phyloP scores from a whole-genome alignment of 2,113 vertebrate genomes.

The Leptobrachium ailaonicum region DNA sequence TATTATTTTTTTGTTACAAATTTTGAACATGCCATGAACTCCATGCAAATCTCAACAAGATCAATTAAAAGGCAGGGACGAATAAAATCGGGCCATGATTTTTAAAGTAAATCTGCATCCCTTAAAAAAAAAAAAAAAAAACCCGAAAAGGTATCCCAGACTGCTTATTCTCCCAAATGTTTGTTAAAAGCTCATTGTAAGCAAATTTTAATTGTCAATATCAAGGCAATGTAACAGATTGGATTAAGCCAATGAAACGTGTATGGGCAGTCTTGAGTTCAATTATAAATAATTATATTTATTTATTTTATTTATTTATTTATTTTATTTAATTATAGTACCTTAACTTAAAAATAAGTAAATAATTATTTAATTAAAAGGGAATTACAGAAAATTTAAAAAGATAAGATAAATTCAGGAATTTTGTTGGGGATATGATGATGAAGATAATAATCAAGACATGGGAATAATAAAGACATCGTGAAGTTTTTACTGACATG shows the following conservation, averaged over 20 bases:
- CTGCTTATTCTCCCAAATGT: neutral
- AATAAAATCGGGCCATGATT: neutral
- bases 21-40: slow-evolving; percentile 39
- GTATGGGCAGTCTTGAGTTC: too few relatives aligned
- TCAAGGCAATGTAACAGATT: slow-evolving; percentile 6
- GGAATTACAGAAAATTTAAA: too few relatives aligned
- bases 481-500: neutral
- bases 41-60: slow-evolving; percentile 35
- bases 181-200: neutral
- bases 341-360: too few relatives aligned
- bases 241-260: too few relatives aligned
- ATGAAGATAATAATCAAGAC: too few relatives aligned
- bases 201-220: slow-evolving; percentile 7
- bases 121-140: too few relatives aligned
- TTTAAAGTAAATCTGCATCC: neutral
- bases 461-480: slow-evolving; percentile 16
- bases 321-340: too few relatives aligned
- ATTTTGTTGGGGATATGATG: neutral
- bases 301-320: too few relatives aligned
- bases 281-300: too few relatives aligned
- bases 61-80: slow-evolving; percentile 30
- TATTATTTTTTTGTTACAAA: neutral
- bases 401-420: neutral
- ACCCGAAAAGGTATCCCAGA: neutral
- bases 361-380: too few relatives aligned